Conservation (phyloP, 2,888 invertebrate species). For the Cerastis leucographa region DNA sequence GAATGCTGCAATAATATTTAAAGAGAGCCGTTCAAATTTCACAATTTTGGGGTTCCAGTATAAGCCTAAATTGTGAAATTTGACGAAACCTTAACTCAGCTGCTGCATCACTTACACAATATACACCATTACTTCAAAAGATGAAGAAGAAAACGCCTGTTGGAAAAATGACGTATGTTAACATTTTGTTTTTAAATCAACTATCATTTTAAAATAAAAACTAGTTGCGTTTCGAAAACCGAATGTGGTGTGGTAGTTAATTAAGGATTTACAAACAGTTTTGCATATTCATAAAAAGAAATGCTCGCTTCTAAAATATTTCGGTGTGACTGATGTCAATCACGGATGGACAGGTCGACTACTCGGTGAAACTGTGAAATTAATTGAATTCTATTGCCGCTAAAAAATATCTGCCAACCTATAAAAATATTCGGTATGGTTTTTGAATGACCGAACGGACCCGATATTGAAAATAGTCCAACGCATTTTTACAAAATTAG, state of each 20-base stretch:
- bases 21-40: no score
- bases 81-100: no score
- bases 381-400: constrained; percentile 56
- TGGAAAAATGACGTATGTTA: no score
- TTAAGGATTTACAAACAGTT: constrained; percentile 30
- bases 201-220: not conserved
- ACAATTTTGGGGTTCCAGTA: no score
- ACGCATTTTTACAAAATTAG: constrained; percentile 10
- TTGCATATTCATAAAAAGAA: constrained; percentile 35
- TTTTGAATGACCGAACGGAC: constrained; percentile 21
- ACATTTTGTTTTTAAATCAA: not conserved
- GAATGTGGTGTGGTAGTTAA: constrained; percentile 5
- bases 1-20: no score
- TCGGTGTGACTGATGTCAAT: constrained; percentile 50
- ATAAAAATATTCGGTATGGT: constrained; percentile 38
- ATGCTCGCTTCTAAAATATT: constrained; percentile 48
- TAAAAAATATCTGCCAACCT: constrained; percentile 40
- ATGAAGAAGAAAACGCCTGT: no score
- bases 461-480: constrained; percentile 19
- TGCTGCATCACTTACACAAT: no score
- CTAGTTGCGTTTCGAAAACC: not conserved
- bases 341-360: constrained; percentile 46
- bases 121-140: no score
- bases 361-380: constrained; percentile 51
- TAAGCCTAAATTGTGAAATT: no score